Percentiles rank a stretch among this genome's conserved stretches.
Evolutionary conservation across 2,888 invertebrate genomes (phyloP).

Genomic region (Plusia festucae): DNA sequence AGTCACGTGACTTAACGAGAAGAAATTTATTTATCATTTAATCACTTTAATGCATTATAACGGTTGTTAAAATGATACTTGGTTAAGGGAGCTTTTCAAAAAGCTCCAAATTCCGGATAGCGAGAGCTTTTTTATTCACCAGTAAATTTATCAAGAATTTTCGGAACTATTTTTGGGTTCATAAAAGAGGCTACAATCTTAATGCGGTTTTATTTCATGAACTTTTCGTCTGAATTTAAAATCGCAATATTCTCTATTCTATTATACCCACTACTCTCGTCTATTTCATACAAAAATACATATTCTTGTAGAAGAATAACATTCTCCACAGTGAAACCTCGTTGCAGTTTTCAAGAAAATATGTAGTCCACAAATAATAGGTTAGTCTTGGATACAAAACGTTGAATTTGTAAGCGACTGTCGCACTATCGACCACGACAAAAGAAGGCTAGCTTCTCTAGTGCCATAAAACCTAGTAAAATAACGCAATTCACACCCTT

Average conservation of each 20-base stretch:
- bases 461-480: slow-evolving; percentile 21
- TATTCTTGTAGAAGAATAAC: background rate
- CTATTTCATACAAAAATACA: background rate
- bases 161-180: background rate
- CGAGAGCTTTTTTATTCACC: no score
- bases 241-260: background rate
- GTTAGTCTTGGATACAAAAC: slow-evolving; percentile 29
- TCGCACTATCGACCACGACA: slow-evolving; percentile 58
- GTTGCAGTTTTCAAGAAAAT: slow-evolving; percentile 29
- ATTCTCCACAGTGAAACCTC: slow-evolving; percentile 6
- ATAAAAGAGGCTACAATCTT: background rate
- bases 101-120: no score
- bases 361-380: slow-evolving; percentile 43
- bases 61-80: no score
- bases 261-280: background rate
- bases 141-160: no score
- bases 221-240: background rate
- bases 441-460: slow-evolving; percentile 42
- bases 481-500: slow-evolving; percentile 32
- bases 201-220: background rate
- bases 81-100: no score
- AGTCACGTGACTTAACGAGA: no score
- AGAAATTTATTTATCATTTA: no score
- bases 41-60: no score
- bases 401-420: slow-evolving; percentile 55